Conservation (phyloP, 2,888 invertebrate species). For the Cynaeus angustus region DNA sequence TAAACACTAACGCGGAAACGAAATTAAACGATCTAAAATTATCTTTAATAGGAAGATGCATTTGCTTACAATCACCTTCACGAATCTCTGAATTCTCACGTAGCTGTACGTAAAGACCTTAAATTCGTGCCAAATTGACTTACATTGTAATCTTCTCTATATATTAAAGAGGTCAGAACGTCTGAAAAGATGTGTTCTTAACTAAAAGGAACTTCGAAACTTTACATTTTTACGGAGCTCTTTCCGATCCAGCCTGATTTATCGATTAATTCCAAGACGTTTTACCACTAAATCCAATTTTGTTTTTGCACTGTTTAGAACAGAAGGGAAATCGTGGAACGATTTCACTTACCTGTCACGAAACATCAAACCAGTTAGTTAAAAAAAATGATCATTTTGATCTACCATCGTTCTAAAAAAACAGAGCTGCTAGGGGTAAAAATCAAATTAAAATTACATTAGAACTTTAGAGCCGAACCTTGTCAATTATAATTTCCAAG, state of each 20-base stretch:
- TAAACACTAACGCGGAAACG: constrained; percentile 12
- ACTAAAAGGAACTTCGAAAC: constrained; percentile 31
- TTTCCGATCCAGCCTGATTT: constrained; percentile 4
- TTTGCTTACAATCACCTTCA: constrained; percentile 40
- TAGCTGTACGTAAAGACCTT: constrained; percentile 46
- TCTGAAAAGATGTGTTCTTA: constrained; percentile 40
- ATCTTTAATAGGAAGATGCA: constrained; percentile 42
- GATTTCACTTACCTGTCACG: too few species aligned
- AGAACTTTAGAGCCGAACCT: too few species aligned
- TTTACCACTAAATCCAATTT: constrained; percentile 11
- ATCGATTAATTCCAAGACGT: constrained; percentile 1
- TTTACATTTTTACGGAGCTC: constrained; percentile 26
- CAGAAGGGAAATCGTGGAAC: too few species aligned
- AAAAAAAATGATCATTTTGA: too few species aligned
- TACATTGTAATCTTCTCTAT: constrained; percentile 53
- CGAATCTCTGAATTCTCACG: constrained; percentile 47
- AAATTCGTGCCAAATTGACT: constrained; percentile 52
- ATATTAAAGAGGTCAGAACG: constrained; percentile 46
- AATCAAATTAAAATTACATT: too few species aligned
- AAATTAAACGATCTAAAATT: constrained; percentile 37
- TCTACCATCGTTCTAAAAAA: too few species aligned
- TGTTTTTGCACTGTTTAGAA: constrained; percentile 1
- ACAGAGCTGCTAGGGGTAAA: too few species aligned
- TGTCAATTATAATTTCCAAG: too few species aligned
- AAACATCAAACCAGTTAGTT: too few species aligned